These are phyloP conservation scores for Heliangelus exortis DNA, from an alignment of 2,797 vertebrate species.

Conservation along the genomic window DNA sequence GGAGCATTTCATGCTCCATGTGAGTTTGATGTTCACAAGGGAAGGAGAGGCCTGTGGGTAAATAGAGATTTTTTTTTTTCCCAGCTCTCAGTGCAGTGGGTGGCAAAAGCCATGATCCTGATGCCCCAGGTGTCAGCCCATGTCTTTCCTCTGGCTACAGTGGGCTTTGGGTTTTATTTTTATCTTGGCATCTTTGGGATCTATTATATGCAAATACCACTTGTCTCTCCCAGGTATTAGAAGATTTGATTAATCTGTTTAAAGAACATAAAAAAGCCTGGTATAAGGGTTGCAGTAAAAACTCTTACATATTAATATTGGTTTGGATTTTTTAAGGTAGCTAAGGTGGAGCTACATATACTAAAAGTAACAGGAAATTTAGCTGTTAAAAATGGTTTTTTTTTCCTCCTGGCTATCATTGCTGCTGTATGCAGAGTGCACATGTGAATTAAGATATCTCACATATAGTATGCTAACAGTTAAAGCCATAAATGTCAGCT, in stretches of 20 bases:
- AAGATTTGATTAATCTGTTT: neutral
- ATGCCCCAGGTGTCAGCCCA: neutral
- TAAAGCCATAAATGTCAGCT: neutral
- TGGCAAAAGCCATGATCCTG: neutral
- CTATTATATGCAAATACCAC: neutral
- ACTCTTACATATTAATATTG: neutral
- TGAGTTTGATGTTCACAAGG: neutral
- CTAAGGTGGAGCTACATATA: neutral
- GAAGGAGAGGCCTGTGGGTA: neutral
- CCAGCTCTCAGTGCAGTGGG: neutral
- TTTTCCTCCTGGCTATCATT: neutral
- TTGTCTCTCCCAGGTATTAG: neutral
- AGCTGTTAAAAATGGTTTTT: neutral
- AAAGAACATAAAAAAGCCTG: neutral
- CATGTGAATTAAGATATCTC: neutral
- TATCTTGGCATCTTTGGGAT: neutral
- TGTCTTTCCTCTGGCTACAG: neutral
- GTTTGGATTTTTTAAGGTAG: conserved; percentile 19
- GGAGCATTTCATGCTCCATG: neutral
- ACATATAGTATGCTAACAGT: neutral
- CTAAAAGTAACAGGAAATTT: neutral
- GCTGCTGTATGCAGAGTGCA: neutral
- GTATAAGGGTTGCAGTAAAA: neutral
- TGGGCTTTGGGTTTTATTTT: neutral
- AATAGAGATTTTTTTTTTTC: neutral